These are phyloP conservation scores for Scaptodrosophila latifasciaeformis DNA, from an alignment of 2,888 invertebrate genomes.

Conservation along the genomic window DNA sequence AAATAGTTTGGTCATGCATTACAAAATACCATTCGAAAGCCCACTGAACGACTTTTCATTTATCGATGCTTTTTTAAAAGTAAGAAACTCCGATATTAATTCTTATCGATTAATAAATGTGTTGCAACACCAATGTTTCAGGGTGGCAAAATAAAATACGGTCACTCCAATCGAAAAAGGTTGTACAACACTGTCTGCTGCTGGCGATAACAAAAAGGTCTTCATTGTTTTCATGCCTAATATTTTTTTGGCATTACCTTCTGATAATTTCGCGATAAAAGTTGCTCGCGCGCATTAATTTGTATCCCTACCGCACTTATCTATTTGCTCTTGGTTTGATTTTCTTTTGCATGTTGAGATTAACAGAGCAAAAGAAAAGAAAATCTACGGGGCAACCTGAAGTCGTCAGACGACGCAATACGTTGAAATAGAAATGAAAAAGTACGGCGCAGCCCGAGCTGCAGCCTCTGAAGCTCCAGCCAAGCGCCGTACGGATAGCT, in stretches of 20 bases:
- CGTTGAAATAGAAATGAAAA: slow-evolving; percentile 58
- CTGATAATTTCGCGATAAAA: too few species aligned
- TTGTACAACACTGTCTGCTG: too few species aligned
- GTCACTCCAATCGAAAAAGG: too few species aligned
- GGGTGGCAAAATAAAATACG: too few species aligned
- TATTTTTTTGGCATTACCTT: too few species aligned
- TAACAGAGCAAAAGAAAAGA: slow-evolving; percentile 46
- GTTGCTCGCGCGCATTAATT: too few species aligned
- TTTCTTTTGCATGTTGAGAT: slow-evolving; percentile 55
- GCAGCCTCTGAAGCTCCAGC: slow-evolving; percentile 41
- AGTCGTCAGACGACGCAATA: slow-evolving; percentile 48
- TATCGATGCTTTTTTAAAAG: not conserved
- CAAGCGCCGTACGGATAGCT: slow-evolving; percentile 60
- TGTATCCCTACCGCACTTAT: too few species aligned
- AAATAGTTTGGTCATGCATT: not conserved
- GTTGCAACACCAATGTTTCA: too few species aligned
- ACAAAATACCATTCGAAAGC: not conserved
- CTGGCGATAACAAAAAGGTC: too few species aligned
- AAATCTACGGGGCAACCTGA: slow-evolving; percentile 38
- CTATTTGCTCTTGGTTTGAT: slow-evolving; percentile 45
- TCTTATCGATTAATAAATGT: not conserved
- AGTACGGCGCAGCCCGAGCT: slow-evolving; percentile 51
- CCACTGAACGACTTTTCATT: not conserved
- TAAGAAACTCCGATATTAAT: not conserved
- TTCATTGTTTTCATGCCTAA: too few species aligned